Conservation (phyloP, 2,888 invertebrate species). For the Orthosia cruda region DNA sequence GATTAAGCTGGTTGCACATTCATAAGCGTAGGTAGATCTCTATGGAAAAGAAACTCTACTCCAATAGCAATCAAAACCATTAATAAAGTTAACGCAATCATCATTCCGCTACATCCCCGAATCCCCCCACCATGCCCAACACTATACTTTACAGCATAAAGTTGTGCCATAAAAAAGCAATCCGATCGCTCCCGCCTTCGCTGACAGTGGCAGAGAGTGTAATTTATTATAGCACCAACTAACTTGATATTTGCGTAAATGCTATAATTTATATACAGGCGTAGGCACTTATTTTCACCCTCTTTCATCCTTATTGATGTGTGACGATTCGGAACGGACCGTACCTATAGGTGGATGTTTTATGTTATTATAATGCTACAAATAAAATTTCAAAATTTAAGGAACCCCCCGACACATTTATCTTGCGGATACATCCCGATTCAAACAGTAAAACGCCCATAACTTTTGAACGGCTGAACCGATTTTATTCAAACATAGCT, state of each 20-base stretch:
- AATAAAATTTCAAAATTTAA: too few species aligned
- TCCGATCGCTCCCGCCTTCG: constrained; percentile 49
- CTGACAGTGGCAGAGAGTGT: constrained; percentile 47
- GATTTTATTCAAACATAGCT: too few species aligned
- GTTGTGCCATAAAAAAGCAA: constrained; percentile 63
- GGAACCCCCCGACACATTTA: too few species aligned
- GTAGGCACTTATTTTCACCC: constrained; percentile 39
- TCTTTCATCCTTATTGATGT: constrained; percentile 11
- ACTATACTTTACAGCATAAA: constrained; percentile 35
- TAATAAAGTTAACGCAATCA: not conserved
- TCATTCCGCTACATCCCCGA: constrained; percentile 7
- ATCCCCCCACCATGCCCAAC: constrained; percentile 16
- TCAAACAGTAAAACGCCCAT: too few species aligned
- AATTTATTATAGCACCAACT: constrained; percentile 57
- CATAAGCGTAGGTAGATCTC: too few species aligned
- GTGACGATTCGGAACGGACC: not conserved
- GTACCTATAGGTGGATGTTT: not conserved
- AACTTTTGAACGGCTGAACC: too few species aligned
- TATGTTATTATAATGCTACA: not conserved
- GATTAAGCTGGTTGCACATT: too few species aligned
- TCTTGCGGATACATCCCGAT: too few species aligned
- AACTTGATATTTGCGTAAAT: constrained; percentile 56
- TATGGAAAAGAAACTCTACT: too few species aligned
- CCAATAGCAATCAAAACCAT: not conserved
- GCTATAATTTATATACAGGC: constrained; percentile 48